Percentiles rank a stretch among this genome's conserved stretches.
Conservation (phyloP, 2,797 vertebrate genomes). For the Pipistrellus pygmaeus region DNA sequence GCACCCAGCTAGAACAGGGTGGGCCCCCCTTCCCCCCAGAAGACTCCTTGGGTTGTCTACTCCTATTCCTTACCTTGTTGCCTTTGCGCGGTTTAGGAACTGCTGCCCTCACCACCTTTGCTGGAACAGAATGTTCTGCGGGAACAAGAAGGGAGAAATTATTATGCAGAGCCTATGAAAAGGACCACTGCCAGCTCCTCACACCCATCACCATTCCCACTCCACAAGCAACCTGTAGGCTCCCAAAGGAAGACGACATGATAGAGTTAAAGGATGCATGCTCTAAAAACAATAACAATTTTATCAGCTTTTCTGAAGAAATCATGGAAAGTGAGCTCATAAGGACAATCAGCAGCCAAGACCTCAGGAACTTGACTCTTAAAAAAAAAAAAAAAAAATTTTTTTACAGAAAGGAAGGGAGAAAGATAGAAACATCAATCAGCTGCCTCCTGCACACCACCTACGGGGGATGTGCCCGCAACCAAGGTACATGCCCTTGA, state of each 20-base stretch:
- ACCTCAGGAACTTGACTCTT: not conserved
- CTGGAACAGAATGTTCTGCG: slow-evolving; percentile 93
- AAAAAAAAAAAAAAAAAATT: no score
- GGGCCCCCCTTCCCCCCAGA: not conserved
- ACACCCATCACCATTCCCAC: not conserved
- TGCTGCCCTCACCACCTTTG: slow-evolving; percentile 97
- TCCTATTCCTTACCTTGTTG: slow-evolving; percentile 92
- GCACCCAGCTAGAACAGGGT: not conserved
- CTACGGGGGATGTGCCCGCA: no score
- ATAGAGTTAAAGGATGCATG: not conserved
- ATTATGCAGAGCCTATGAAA: not conserved
- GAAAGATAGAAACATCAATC: no score
- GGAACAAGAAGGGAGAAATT: slow-evolving; percentile 60
- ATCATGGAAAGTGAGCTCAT: not conserved
- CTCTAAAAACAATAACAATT: not conserved
- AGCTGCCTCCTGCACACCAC: no score
- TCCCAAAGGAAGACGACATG: not conserved
- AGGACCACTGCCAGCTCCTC: not conserved
- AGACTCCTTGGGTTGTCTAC: not conserved
- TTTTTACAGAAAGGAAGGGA: no score
- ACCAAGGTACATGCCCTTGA: no score
- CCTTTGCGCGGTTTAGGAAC: slow-evolving; percentile 93
- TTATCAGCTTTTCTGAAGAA: not conserved
- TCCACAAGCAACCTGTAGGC: not conserved
- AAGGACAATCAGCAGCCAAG: not conserved